Evolutionary conservation across 2,797 vertebrate species (phyloP), one percentile per base, ranked within the genome.

Genomic region (Cynopterus sphinx): DNA sequence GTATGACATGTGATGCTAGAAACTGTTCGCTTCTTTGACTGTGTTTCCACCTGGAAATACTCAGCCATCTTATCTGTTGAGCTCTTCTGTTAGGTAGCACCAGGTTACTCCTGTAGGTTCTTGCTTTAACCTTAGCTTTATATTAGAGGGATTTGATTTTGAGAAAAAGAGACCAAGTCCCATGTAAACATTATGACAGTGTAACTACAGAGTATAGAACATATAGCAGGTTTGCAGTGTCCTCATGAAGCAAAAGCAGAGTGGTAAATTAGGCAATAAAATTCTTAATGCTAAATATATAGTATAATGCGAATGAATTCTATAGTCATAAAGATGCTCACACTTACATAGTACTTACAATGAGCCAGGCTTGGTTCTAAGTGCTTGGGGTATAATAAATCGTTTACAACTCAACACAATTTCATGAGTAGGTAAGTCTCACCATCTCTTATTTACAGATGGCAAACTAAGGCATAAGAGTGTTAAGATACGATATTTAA

Each of bases 71-170:
- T 96, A 21, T 91, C 26, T 81, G 91, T 94, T 96, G 70, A 96
- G 95, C 68, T 96, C 59, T 89, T 90, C 59, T 49, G 49, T n/a
- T 90, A 85, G 16, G 5, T 0, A 90, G 22, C 75, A 74, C 24
- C 94, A n/a, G 51, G 4, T 71, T 97, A 94, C 83, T 91, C n/a
- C 46, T 94, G 57, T n/a, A 21, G 10, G 2, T 13, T 86, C 61
- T 94, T 96, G 63, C 70, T 96, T 15, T 95, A 57, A 90, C 41
- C 65, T 2, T 15, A 95, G 51, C 26, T 97, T 97, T 98, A 83
- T 91, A 85, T 10, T 67, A 2, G 15, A 41, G 57, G 46, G 71
- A 97, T 89, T 88, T 96, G 24, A 95, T 96, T 90, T 85, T 22
- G 33, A 94, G 84, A 17, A 10, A 93, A 91, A 96, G 86, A 12